A percentile compares a stretch with the other conserved stretches of the same genome.
Evolutionary conservation across 2,888 invertebrate species (phyloP).

Genomic region (Agrotis ipsilon): DNA sequence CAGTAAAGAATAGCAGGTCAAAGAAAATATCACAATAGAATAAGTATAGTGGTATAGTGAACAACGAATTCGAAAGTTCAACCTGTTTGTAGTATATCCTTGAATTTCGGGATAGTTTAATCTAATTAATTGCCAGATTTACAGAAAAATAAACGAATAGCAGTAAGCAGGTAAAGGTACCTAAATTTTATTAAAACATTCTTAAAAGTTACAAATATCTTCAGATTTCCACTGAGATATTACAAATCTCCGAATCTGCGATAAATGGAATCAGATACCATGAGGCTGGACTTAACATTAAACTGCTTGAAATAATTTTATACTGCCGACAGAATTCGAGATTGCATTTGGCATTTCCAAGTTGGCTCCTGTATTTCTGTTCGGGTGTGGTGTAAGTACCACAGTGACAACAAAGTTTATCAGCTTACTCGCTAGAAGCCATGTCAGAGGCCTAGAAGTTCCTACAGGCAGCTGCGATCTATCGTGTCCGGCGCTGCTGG

Average conservation of each 20-base stretch:
- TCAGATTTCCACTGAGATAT: constrained; percentile 1
- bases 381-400: constrained; percentile 54
- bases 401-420: background rate
- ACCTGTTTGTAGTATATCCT: too few species aligned
- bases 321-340: constrained; percentile 48
- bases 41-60: too few species aligned
- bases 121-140: background rate
- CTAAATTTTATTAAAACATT: background rate
- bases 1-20: too few species aligned
- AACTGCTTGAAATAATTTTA: constrained; percentile 50
- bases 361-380: constrained; percentile 57
- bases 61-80: too few species aligned
- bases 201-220: background rate
- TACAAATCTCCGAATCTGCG: constrained; percentile 34
- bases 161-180: too few species aligned
- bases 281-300: constrained; percentile 10
- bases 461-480: too few species aligned
- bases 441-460: too few species aligned
- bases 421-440: too few species aligned
- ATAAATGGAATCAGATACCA: constrained; percentile 55
- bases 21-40: too few species aligned
- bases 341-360: constrained; percentile 61
- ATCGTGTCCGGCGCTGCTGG: too few species aligned
- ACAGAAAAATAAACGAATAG: background rate
- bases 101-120: too few species aligned